Percentiles rank a stretch among this genome's conserved stretches.
Conservation (phyloP, 1,140 invertebrate genomes). For the Trigoniulus corallinus region DNA sequence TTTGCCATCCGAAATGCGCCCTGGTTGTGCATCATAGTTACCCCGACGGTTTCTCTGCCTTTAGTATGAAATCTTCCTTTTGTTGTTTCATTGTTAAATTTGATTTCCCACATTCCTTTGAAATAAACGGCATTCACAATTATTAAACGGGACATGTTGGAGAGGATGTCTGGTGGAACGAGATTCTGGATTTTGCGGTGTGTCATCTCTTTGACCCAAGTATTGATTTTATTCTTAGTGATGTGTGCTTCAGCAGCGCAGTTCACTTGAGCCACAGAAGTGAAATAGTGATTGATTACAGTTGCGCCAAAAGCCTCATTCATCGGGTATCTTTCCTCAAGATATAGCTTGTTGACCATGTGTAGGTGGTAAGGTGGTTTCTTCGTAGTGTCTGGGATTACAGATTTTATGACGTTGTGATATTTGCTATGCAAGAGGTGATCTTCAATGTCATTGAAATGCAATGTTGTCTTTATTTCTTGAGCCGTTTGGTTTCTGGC, state of each 20-base stretch:
- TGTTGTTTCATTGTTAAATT: conserved; percentile 27
- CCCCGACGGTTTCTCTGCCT: conserved; percentile 12
- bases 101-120: conserved; percentile 20
- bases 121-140: conserved; percentile 28
- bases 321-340: not conserved
- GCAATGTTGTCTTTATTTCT: not conserved
- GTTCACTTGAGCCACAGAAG: not conserved
- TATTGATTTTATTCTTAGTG: conserved; percentile 41
- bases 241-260: not conserved
- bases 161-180: not conserved
- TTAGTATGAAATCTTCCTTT: conserved; percentile 19
- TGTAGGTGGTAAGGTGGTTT: not conserved
- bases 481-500: not conserved
- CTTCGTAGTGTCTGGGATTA: no score
- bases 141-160: conserved; percentile 4
- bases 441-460: not conserved
- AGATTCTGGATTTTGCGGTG: conserved; percentile 43
- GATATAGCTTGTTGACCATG: not conserved
- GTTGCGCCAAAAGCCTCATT: not conserved
- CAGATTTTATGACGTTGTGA: no score
- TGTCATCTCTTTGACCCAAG: conserved; percentile 56
- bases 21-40: conserved; percentile 16
- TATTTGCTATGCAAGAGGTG: no score
- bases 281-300: not conserved
- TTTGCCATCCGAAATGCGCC: conserved; percentile 15